Conservation (phyloP, 2,797 vertebrate genomes). For the Epinephelus awoara region DNA sequence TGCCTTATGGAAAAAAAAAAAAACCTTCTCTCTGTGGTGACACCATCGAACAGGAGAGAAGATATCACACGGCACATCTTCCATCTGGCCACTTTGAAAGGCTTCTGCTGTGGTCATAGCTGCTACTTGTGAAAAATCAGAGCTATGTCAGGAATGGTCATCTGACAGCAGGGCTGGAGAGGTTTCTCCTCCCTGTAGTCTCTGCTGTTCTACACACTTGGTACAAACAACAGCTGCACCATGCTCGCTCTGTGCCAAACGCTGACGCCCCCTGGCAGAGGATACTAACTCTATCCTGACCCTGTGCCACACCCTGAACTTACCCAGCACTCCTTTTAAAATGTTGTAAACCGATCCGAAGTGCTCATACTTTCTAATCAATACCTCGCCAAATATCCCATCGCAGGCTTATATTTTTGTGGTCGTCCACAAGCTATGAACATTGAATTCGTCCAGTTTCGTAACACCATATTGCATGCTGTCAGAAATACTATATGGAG, state of each 20-base stretch:
- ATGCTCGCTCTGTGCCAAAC: constrained; percentile 70
- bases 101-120: constrained; percentile 66
- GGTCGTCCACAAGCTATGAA: neutral
- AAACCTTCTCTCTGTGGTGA: constrained; percentile 8
- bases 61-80: constrained; percentile 55
- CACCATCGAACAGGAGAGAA: constrained; percentile 28
- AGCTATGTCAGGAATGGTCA: constrained; percentile 84
- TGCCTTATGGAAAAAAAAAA: neutral
- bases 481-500: constrained; percentile 24
- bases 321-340: constrained; percentile 29
- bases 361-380: constrained; percentile 21
- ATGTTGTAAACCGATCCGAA: constrained; percentile 28
- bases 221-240: constrained; percentile 88
- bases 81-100: constrained; percentile 68
- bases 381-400: constrained; percentile 6
- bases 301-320: constrained; percentile 59
- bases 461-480: constrained; percentile 5
- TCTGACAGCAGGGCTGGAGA: constrained; percentile 76
- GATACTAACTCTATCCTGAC: constrained; percentile 52
- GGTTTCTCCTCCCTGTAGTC: constrained; percentile 70
- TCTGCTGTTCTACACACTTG: constrained; percentile 70
- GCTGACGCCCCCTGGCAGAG: constrained; percentile 68
- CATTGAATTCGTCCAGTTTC: neutral
- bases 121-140: constrained; percentile 77
- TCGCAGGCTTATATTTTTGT: neutral